Conservation (phyloP, 2,888 invertebrate genomes). For the Nephrotoma guestfalica region DNA sequence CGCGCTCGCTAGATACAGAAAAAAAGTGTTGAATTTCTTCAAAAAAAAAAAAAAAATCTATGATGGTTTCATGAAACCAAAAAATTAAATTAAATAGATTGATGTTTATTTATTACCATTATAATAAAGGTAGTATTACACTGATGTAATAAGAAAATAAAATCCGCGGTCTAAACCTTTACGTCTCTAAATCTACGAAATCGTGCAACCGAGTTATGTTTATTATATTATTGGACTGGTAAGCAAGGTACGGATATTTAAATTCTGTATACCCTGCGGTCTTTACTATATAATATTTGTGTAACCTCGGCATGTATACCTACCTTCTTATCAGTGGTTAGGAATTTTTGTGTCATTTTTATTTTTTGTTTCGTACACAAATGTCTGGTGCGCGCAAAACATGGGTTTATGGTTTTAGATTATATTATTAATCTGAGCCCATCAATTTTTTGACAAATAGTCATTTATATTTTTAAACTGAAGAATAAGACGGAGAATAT, state of each 20-base stretch:
- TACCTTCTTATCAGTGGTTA: neutral
- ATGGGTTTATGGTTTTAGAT: neutral
- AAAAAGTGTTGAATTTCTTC: neutral
- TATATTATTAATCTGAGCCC: neutral
- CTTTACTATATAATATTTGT: neutral
- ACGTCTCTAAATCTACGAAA: neutral
- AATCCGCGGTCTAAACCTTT: neutral
- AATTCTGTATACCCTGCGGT: neutral
- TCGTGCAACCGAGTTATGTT: neutral
- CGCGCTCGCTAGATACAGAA: neutral
- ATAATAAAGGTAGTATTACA: neutral
- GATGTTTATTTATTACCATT: neutral
- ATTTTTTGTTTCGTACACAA: too few relatives aligned
- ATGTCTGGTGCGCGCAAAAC: too few relatives aligned
- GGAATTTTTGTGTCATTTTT: neutral
- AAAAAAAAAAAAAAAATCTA: neutral
- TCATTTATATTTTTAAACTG: neutral
- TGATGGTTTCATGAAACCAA: neutral
- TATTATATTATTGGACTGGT: neutral
- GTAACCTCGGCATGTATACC: neutral
- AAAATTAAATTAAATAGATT: neutral
- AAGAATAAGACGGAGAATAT: neutral
- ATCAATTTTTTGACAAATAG: neutral
- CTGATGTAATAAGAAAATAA: neutral
- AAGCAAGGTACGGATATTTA: neutral